These are phyloP conservation scores for Mesochorus sp. DNA, from an alignment of 2,888 invertebrate genomes.

Conservation along the genomic window DNA sequence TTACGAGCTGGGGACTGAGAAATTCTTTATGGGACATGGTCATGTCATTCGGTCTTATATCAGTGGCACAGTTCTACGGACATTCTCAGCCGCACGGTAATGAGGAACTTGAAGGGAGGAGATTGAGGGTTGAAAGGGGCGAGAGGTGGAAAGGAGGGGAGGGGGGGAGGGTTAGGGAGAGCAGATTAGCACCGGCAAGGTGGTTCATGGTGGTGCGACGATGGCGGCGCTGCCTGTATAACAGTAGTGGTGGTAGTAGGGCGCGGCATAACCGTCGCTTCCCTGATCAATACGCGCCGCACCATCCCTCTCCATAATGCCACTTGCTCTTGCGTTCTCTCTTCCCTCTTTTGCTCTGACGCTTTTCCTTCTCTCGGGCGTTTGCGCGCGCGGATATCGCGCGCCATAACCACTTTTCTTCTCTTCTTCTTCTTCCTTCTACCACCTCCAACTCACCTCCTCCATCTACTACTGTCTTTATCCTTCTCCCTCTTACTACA, in stretches of 20 bases:
- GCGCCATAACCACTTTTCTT: conserved; percentile 1
- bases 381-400: conserved; percentile 46
- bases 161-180: no score
- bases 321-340: conserved; percentile 48
- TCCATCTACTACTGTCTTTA: conserved; percentile 24
- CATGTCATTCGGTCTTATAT: conserved; percentile 21
- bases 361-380: conserved; percentile 45
- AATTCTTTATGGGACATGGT: conserved; percentile 1
- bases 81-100: conserved; percentile 6
- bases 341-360: conserved; percentile 47
- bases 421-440: conserved; percentile 50
- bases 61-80: conserved; percentile 34
- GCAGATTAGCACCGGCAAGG: conserved; percentile 16
- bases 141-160: no score
- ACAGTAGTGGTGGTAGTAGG: conserved; percentile 77
- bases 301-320: conserved; percentile 63
- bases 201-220: conserved; percentile 55
- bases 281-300: conserved; percentile 80
- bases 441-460: conserved; percentile 17
- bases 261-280: conserved; percentile 80
- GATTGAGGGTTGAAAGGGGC: neutral
- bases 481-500: conserved; percentile 25
- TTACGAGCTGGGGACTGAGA: conserved; percentile 5
- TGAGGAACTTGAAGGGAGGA: conserved; percentile 5
- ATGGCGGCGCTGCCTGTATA: conserved; percentile 50